Evolutionary conservation across 2,113 vertebrate genomes (phyloP).

Genomic region (Dolichallabes microphthalmus): DNA sequence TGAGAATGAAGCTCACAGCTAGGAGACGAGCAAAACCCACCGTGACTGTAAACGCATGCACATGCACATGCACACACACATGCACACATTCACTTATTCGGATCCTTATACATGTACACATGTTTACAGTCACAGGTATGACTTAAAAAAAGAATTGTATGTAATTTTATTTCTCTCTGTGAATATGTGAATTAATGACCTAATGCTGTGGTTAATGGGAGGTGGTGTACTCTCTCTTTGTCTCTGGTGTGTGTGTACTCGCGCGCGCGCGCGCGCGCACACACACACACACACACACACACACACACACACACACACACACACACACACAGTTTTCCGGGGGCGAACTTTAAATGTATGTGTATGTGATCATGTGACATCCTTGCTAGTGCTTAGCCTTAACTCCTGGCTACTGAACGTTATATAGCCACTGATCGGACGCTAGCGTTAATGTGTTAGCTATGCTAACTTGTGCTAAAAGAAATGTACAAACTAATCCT

Average conservation of each 20-base stretch:
- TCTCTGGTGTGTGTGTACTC: not conserved
- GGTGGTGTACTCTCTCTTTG: not conserved
- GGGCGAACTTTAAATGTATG: no score
- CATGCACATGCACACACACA: not conserved
- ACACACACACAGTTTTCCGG: no score
- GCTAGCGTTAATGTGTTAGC: not conserved
- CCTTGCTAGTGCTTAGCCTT: not conserved
- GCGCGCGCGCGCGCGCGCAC: no score
- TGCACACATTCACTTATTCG: not conserved
- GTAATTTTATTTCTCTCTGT: not conserved
- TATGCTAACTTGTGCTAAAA: not conserved
- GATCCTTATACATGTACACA: not conserved
- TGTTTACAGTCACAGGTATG: not conserved
- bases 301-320: not conserved
- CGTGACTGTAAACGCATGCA: slow-evolving; percentile 25
- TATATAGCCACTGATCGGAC: not conserved
- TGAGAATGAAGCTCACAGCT: slow-evolving; percentile 67
- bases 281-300: not conserved
- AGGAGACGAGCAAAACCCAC: slow-evolving; percentile 13
- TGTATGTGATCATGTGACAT: not conserved
- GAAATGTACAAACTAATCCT: not conserved
- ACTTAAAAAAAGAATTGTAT: not conserved
- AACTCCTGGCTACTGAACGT: not conserved
- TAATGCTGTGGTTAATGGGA: slow-evolving; percentile 21
- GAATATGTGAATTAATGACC: not conserved